phyloP scores from a whole-genome alignment of 2,888 invertebrate species.

The Oxycera nigricornis region DNA sequence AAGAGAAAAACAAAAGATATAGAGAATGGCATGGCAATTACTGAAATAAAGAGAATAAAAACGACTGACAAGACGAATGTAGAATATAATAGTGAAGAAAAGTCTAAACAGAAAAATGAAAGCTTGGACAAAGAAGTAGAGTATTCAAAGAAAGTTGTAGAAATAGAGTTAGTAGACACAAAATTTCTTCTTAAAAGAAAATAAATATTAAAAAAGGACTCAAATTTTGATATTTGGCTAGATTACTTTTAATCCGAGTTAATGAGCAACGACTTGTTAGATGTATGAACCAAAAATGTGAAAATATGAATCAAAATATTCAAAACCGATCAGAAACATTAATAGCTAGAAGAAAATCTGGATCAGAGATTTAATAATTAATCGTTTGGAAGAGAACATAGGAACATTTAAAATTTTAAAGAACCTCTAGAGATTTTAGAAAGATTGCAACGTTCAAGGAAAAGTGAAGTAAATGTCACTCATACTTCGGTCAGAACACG shows the following conservation, averaged over 20 bases:
- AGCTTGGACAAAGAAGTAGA: not conserved
- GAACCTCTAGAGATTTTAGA: not conserved
- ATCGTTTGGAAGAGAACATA: not conserved
- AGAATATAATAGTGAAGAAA: not conserved
- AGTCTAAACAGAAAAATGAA: not conserved
- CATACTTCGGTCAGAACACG: not conserved
- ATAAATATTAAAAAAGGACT: not conserved
- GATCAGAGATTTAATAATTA: not conserved
- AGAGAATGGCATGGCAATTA: not conserved
- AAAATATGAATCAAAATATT: not conserved
- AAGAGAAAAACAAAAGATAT: not conserved
- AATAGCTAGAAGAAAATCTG: not conserved
- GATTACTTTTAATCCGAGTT: not conserved
- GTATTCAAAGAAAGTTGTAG: not conserved
- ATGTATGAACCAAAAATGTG: not conserved
- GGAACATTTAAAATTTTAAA: not conserved
- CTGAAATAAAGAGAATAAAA: too few species aligned
- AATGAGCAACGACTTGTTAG: not conserved
- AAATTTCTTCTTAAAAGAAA: not conserved
- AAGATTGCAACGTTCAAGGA: not conserved
- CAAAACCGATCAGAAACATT: not conserved
- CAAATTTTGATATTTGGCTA: not conserved
- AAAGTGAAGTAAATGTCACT: not conserved
- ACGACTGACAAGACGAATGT: not conserved
- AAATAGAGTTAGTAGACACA: not conserved